A percentile compares a stretch with the other conserved stretches of the same genome.
phyloP scores from a whole-genome alignment of 2,113 vertebrate species.

The Tragelaphus strepsiceros region DNA sequence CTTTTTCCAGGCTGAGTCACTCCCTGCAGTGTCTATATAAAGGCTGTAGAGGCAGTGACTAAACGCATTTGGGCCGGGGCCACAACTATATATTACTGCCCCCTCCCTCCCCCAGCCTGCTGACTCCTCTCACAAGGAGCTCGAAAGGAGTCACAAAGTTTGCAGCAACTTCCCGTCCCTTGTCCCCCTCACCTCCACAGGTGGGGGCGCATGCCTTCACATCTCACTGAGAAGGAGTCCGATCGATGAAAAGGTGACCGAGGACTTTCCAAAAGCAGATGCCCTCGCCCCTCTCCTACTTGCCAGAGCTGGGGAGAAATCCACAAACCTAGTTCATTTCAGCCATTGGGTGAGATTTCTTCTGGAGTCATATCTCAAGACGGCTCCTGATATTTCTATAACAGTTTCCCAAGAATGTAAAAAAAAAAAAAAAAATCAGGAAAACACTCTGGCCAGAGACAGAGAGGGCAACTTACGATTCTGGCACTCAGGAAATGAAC shows the following conservation, averaged over 20 bases:
- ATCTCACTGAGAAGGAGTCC: not conserved
- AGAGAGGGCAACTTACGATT: not conserved
- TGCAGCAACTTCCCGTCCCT: not conserved
- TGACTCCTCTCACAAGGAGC: not conserved
- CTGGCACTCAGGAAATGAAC: not conserved
- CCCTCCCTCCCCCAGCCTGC: not conserved
- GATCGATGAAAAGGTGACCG: not conserved
- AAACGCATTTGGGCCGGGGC: constrained; percentile 34
- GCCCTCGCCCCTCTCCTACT: not conserved
- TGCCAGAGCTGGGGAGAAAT: not conserved
- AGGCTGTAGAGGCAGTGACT: constrained; percentile 54
- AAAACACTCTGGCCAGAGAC: not conserved
- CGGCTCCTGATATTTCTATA: not conserved
- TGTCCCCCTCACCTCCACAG: not conserved
- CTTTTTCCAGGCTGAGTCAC: constrained; percentile 72
- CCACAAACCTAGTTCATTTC: not conserved
- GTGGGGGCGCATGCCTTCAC: rapidly evolving
- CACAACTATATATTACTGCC: constrained; percentile 31
- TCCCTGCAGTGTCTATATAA: constrained; percentile 54
- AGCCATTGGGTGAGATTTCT: not conserved
- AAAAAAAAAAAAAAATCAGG: not conserved
- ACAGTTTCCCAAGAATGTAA: not conserved
- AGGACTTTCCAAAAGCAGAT: not conserved
- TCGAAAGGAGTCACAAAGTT: not conserved
- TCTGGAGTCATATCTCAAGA: not conserved